Base-by-base conservation (phyloP, 2,113 vertebrate species). In the Oceanites oceanicus region DNA sequence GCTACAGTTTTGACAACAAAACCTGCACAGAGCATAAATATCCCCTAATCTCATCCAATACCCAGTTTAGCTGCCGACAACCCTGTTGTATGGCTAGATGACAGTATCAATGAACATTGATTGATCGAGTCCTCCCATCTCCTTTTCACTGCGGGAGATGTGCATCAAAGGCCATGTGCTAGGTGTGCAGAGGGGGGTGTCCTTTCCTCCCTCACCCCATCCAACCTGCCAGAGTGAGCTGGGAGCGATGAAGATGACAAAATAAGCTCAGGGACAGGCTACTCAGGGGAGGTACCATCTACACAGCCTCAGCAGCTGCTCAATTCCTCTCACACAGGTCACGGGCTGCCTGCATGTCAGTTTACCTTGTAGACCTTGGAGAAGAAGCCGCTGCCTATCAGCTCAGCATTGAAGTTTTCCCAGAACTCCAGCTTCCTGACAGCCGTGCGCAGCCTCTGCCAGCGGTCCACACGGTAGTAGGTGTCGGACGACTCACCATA, bases 361-460 rank as follows among this genome's bases (percentile, higher is more conserved):
- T 44, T 91, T 97, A 99, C 99, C 98, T 99, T 99, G 94, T 98
- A 99, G 62, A 99, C 99, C 92, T 98, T 98, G 92, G 99, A 99
- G 98, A 99, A 99, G 97, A 99, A 99, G 62, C 99, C 99, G 2
- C 98, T 98, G 44, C 98, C 99, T 9, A 99, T 98, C 25, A 99
- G 97, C 90, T 99, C 98, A 0, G 98, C 86, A 0, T 88, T 98
- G 93, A 99, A 99, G 96, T 98, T 99, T 89, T 99, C 99, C 99
- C 99, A 99, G 97, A 99, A 99, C 63, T 99, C 99, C 88, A 99
- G 98, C 94, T 98, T 99, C 62, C 98, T 97, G 83, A 99, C 99
- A 4, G 98, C 98, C 0, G 98, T 99, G 82, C 99, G 98, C 11
- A 99, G 98, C 86, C 97, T 98, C 97, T 99, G 99, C 99, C 99